Percentiles rank a stretch among this genome's conserved stretches.
Evolutionary conservation across 2,888 invertebrate species (phyloP).

Genomic region (Acrocera orbiculus): DNA sequence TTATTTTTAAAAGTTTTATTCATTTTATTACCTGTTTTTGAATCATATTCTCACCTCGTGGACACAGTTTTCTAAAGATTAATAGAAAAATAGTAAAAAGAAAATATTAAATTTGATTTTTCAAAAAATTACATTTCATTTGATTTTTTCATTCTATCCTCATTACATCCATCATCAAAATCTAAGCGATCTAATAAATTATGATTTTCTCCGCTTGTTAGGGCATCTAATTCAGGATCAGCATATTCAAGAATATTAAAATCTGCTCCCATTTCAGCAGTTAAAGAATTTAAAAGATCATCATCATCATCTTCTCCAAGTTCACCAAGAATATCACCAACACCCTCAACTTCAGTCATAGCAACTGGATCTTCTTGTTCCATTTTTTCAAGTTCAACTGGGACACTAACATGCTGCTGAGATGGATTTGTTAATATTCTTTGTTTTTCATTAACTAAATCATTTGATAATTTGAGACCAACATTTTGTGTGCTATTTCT

Average conservation of each 20-base stretch:
- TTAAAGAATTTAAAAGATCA: slow-evolving; percentile 50
- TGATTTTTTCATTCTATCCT: slow-evolving; percentile 32
- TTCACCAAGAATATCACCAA: slow-evolving; percentile 64
- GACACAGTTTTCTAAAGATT: no score
- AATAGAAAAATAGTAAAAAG: slow-evolving; percentile 1
- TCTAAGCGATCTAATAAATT: slow-evolving; percentile 76
- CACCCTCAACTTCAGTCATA: slow-evolving; percentile 43
- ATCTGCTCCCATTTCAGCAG: slow-evolving; percentile 81
- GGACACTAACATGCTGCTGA: slow-evolving; percentile 51
- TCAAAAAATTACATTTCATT: slow-evolving; percentile 5
- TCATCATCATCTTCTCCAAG: slow-evolving; percentile 79
- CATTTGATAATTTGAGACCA: slow-evolving; percentile 2
- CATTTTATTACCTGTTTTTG: no score
- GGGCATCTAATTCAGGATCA: slow-evolving; percentile 76
- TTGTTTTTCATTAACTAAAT: slow-evolving; percentile 1
- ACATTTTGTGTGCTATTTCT: slow-evolving; percentile 5
- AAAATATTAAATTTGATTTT: neutral
- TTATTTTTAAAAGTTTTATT: no score
- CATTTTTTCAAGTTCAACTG: slow-evolving; percentile 48
- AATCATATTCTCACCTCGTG: no score
- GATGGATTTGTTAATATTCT: slow-evolving; percentile 1
- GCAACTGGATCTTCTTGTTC: slow-evolving; percentile 45
- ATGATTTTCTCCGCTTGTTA: slow-evolving; percentile 59
- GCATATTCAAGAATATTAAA: slow-evolving; percentile 93
- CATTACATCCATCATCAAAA: slow-evolving; percentile 56